Conservation (phyloP, 1,140 invertebrate genomes). For the Pristionchus pacificus region DNA sequence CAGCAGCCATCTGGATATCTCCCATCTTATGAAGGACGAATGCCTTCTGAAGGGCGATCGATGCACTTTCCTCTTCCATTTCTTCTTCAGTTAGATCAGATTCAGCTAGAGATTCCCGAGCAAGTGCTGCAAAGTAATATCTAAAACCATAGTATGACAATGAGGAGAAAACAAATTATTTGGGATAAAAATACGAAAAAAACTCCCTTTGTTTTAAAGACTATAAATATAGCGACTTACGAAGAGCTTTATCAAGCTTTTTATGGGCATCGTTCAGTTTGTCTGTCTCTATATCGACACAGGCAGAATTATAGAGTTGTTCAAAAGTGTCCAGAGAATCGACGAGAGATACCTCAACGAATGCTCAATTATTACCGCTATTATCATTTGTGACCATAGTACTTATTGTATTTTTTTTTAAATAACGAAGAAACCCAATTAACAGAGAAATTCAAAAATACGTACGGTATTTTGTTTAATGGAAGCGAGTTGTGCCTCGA, state of each 20-base stretch:
- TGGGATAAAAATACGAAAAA: too few relatives aligned
- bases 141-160: not conserved
- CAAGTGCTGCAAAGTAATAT: not conserved
- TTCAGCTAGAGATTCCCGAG: constrained; percentile 6
- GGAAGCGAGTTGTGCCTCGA: constrained; percentile 21
- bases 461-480: not conserved
- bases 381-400: too few relatives aligned
- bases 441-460: not conserved
- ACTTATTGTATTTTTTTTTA: too few relatives aligned
- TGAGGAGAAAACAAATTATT: not conserved
- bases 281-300: constrained; percentile 19
- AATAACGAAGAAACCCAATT: too few relatives aligned
- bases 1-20: not conserved
- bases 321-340: constrained; percentile 7
- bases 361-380: not conserved
- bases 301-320: constrained; percentile 23
- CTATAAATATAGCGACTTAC: too few relatives aligned
- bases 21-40: constrained; percentile 24
- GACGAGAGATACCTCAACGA: not conserved
- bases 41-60: constrained; percentile 16
- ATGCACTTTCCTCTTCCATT: constrained; percentile 21
- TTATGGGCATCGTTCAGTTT: not conserved
- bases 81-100: constrained; percentile 20
- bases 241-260: constrained; percentile 19
- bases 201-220: too few relatives aligned